Evolutionary conservation across 2,113 vertebrate genomes (phyloP).

Genomic region (Tetraodon nigroviridis): DNA sequence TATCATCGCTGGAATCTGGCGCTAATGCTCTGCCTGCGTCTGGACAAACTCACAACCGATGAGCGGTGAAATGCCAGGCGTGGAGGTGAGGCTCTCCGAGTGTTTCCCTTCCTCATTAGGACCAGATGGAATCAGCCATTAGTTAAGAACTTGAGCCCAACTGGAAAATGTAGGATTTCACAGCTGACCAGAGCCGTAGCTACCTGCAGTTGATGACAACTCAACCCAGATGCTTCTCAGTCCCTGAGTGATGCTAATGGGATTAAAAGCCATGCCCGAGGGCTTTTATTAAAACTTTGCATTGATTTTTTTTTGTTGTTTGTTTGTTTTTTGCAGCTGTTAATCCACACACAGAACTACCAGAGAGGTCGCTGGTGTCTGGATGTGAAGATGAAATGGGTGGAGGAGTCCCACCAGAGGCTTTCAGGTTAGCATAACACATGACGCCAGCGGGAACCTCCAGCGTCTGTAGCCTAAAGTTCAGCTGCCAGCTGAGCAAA

Average conservation of each 20-base stretch:
- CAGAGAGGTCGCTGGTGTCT: slow-evolving; percentile 12
- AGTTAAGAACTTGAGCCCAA: slow-evolving; percentile 58
- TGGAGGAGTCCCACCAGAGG: slow-evolving; percentile 11
- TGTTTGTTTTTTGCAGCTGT: slow-evolving; percentile 5
- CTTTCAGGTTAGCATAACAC: slow-evolving; percentile 22
- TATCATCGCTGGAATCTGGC: slow-evolving; percentile 51
- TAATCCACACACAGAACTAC: slow-evolving; percentile 28
- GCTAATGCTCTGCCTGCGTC: slow-evolving; percentile 46
- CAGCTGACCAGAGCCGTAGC: slow-evolving; percentile 26
- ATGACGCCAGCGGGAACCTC: slow-evolving; percentile 15
- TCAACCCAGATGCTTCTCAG: slow-evolving; percentile 45
- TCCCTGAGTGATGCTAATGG: slow-evolving; percentile 8
- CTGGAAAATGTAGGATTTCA: slow-evolving; percentile 60
- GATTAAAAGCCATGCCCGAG: slow-evolving; percentile 21
- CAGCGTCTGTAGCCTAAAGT: slow-evolving; percentile 14
- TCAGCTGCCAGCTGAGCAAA: slow-evolving; percentile 71
- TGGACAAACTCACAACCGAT: slow-evolving; percentile 36
- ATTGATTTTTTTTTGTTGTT: slow-evolving; percentile 13
- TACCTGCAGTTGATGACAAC: slow-evolving; percentile 53
- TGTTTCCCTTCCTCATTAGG: slow-evolving; percentile 62
- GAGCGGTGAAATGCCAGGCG: slow-evolving; percentile 28
- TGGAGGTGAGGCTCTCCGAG: slow-evolving; percentile 9
- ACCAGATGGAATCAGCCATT: slow-evolving; percentile 62
- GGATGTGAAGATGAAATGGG: slow-evolving; percentile 49
- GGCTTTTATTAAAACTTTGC: slow-evolving; percentile 20